Evolutionary conservation across 2,113 vertebrate genomes (phyloP).

Genomic region (Galbula dea): DNA sequence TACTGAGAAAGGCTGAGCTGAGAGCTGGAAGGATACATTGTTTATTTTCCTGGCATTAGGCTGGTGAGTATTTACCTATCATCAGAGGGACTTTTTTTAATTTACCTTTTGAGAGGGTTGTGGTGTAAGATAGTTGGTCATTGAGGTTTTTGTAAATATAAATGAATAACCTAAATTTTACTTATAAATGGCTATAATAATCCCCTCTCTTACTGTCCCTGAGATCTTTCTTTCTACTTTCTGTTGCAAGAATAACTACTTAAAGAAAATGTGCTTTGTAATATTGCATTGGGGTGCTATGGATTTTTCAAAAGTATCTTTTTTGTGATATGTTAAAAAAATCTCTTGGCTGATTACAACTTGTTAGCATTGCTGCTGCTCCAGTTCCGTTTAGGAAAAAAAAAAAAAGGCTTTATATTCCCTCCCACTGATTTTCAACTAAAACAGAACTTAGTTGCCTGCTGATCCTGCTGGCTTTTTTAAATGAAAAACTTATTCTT

Average conservation of each 20-base stretch:
- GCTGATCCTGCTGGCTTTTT: slow-evolving; percentile 80
- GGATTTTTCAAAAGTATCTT: slow-evolving; percentile 42
- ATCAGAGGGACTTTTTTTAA: not conserved
- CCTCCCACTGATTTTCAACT: slow-evolving; percentile 81
- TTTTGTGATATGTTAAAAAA: slow-evolving; percentile 32
- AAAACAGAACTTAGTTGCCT: slow-evolving; percentile 81
- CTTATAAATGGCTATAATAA: not conserved
- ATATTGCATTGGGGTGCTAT: not conserved
- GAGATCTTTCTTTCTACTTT: not conserved
- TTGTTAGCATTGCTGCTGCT: slow-evolving; percentile 75
- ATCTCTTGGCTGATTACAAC: slow-evolving; percentile 68
- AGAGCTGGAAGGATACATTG: not conserved
- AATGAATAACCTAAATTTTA: not conserved
- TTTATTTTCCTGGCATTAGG: not conserved
- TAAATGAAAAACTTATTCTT: slow-evolving; percentile 82
- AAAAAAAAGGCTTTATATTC: slow-evolving; percentile 75
- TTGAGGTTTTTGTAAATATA: not conserved
- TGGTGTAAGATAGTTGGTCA: not conserved
- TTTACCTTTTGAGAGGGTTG: not conserved
- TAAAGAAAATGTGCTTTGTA: slow-evolving; percentile 15
- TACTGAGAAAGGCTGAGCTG: slow-evolving; percentile 2
- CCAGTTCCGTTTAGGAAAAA: slow-evolving; percentile 70
- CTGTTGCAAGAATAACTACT: slow-evolving; percentile 6
- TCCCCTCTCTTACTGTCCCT: not conserved
- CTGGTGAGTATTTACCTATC: not conserved